Conservation (phyloP, 1,140 invertebrate species). For the Andrena cerasifolii region DNA sequence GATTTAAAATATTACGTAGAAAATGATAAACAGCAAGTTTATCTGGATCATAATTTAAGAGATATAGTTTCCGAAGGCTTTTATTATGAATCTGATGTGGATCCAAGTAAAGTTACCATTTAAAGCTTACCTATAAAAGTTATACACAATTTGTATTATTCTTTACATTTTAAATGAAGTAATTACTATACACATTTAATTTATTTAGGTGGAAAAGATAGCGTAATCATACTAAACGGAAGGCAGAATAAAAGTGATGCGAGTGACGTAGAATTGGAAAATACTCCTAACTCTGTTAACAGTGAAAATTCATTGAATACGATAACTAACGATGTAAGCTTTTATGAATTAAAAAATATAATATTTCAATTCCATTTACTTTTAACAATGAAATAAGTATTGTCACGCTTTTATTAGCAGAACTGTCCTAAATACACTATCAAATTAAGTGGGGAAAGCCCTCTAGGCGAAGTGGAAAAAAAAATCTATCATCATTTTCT, state of each 20-base stretch:
- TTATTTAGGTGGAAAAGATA: constrained; percentile 1
- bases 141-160: neutral
- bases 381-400: neutral
- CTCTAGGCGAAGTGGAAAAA: constrained; percentile 6
- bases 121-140: neutral
- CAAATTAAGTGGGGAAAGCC: constrained; percentile 1
- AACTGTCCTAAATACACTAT: constrained; percentile 18
- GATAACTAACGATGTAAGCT: constrained; percentile 10
- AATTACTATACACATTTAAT: neutral
- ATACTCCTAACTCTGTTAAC: neutral
- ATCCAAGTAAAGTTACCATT: constrained; percentile 14
- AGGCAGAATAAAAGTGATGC: neutral
- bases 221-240: neutral
- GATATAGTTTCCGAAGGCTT: neutral
- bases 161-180: neutral
- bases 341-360: neutral
- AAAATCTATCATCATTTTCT: constrained; percentile 12
- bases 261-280: constrained; percentile 8
- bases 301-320: constrained; percentile 10
- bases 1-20: constrained; percentile 44
- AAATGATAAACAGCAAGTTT: neutral
- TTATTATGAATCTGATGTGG: neutral
- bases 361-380: neutral
- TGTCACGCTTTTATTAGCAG: neutral
- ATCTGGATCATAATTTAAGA: constrained; percentile 1